Base-by-base conservation (phyloP, 2,888 invertebrate genomes). In the Augiades crinisus region DNA sequence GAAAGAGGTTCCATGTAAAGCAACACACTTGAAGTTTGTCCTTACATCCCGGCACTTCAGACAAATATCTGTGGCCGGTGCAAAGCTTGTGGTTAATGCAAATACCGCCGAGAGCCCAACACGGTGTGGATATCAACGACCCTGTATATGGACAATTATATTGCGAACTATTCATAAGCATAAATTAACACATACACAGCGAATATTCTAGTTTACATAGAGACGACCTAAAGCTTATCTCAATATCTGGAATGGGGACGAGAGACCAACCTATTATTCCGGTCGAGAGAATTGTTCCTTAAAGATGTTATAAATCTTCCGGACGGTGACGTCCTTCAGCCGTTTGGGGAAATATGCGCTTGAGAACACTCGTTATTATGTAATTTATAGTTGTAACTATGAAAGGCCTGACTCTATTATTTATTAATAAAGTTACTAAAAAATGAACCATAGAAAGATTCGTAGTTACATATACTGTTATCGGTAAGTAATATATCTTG, bases 71-170 rank as follows among this genome's bases (percentile, higher is more conserved):
- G 27, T 62, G 64, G 1, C 80, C 80, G 1, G 61, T 58, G 40
- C 88, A 89, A n/a, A 87, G 64, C 7, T 72, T 67, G 51, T 65
- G 45, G 49, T 72, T 62, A 33, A 88, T 61, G 61, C 88, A 89
- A 55, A 89, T 76, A 0, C 88, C 88, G 1, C 83, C 81, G 1
- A 69, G 64, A 37, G 59, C 19, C 82, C 86, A 87, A 59, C 88
- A 89, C 1, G 80, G 72, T 1, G 85, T 84, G 1, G 71, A 63
- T 59, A 68, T 58, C 68, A 86, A 54, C 0, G 84, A 81, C 57
- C 78, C 87, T 87, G 61, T 33, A 54, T 13, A 36, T 2, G 13
- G 13, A 21, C 33, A 33, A 21, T 33, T 33, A 33, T 31, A 36
- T 2, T n/a, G 19, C 36, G n/a, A 3, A 2, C n/a, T 12, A 12